Percentiles rank a stretch among this genome's conserved stretches.
Conservation (phyloP, 2,888 invertebrate species). For the Tryphoninae sp. region DNA sequence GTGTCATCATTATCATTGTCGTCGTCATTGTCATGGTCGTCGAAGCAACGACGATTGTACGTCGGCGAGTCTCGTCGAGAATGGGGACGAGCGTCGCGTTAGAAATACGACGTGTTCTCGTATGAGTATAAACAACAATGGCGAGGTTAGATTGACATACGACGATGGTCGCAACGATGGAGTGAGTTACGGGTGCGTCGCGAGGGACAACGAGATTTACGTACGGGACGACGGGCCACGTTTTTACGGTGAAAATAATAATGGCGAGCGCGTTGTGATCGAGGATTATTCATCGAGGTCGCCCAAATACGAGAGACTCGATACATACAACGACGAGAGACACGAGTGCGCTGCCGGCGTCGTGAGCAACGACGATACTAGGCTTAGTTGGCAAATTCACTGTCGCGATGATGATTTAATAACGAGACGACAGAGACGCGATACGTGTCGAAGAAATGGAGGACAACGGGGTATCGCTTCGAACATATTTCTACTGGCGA, state of each 20-base stretch:
- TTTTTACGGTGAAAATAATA: conserved; percentile 19
- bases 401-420: conserved; percentile 38
- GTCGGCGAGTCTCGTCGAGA: background rate
- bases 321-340: conserved; percentile 4
- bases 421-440: conserved; percentile 44
- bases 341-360: conserved; percentile 15
- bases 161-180: conserved; percentile 4
- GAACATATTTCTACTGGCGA: conserved; percentile 67
- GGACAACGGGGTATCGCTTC: conserved; percentile 51
- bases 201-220: conserved; percentile 11
- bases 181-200: background rate
- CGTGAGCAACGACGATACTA: conserved; percentile 30
- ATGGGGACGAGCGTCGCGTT: background rate
- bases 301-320: conserved; percentile 24
- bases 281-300: conserved; percentile 5
- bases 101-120: background rate
- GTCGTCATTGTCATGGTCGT: conserved; percentile 40
- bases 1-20: conserved; percentile 42
- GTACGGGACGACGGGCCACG: conserved; percentile 1
- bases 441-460: conserved; percentile 52
- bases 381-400: conserved; percentile 52
- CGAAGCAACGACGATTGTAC: conserved; percentile 31
- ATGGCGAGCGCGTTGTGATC: conserved; percentile 8
- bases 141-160: background rate
- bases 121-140: background rate